Conservation (phyloP, 2,797 vertebrate species). For the Lithobates pipiens region DNA sequence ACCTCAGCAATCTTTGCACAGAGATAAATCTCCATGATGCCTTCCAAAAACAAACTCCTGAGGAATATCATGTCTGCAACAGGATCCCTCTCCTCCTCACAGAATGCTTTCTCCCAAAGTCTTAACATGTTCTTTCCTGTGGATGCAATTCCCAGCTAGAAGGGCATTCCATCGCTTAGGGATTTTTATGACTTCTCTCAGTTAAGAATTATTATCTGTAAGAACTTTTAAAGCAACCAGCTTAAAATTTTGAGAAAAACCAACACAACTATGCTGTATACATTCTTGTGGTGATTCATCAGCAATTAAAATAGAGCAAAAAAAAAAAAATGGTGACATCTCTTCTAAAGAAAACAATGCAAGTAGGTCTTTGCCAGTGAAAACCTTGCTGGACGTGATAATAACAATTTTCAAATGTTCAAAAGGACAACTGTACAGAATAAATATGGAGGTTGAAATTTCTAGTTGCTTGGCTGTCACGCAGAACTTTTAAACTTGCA, state of each 20-base stretch:
- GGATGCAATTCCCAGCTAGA: conserved; percentile 63
- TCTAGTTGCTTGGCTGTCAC: no score
- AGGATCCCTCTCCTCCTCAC: conserved; percentile 48
- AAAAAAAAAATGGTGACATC: no score
- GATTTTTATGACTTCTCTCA: conserved; percentile 50
- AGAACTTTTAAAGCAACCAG: conserved; percentile 29
- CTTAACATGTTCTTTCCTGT: conserved; percentile 62
- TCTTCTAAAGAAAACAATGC: no score
- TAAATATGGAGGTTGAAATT: no score
- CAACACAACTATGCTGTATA: neutral
- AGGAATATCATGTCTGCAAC: conserved; percentile 56
- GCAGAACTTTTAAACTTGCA: no score
- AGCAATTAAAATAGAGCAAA: neutral
- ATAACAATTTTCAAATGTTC: no score
- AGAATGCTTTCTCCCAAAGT: conserved; percentile 57
- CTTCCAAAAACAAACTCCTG: conserved; percentile 29
- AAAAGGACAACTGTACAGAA: no score
- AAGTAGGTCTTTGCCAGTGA: no score
- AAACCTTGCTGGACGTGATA: no score
- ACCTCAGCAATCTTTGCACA: neutral
- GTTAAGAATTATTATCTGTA: conserved; percentile 50
- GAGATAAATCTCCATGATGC: neutral
- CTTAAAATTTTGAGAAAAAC: neutral
- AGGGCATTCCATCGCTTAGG: conserved; percentile 59
- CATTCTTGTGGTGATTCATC: neutral